These are phyloP conservation scores for Oscheius sp. DNA, from an alignment of 2,888 invertebrate genomes.

Conservation along the genomic window DNA sequence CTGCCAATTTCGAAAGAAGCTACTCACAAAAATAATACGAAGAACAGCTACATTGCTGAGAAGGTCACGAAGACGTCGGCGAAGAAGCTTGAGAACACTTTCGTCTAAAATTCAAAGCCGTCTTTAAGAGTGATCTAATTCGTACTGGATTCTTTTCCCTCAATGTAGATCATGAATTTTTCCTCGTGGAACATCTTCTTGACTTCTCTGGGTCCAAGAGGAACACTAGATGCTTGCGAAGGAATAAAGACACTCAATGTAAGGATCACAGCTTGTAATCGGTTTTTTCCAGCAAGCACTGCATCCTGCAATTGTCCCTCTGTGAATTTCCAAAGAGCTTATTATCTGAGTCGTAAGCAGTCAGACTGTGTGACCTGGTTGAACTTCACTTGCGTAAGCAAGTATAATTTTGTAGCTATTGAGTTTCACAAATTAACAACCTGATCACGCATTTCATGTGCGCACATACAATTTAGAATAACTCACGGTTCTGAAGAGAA, in stretches of 20 bases:
- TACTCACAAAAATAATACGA: slow-evolving; percentile 15
- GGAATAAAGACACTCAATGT: slow-evolving; percentile 5
- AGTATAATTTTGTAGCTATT: too few relatives aligned
- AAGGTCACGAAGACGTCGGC: background rate
- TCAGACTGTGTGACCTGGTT: background rate
- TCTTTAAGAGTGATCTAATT: background rate
- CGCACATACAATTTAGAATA: too few relatives aligned
- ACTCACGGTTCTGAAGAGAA: slow-evolving; percentile 7
- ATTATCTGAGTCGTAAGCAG: background rate
- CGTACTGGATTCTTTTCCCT: background rate
- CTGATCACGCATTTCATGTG: too few relatives aligned
- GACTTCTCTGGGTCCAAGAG: background rate
- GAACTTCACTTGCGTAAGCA: background rate
- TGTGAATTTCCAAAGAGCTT: background rate
- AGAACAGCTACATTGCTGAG: background rate
- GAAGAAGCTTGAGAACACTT: background rate
- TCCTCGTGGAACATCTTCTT: background rate
- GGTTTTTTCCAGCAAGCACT: background rate
- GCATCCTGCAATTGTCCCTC: background rate
- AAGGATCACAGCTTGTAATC: background rate
- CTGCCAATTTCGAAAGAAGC: too few relatives aligned
- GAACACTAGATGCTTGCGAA: background rate
- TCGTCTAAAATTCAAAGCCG: background rate
- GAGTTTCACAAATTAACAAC: too few relatives aligned
- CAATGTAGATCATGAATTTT: slow-evolving; percentile 9